A percentile compares a stretch with the other conserved stretches of the same genome.
Conservation (phyloP, 1,140 invertebrate genomes). For the Panagrolaimus sp. region DNA sequence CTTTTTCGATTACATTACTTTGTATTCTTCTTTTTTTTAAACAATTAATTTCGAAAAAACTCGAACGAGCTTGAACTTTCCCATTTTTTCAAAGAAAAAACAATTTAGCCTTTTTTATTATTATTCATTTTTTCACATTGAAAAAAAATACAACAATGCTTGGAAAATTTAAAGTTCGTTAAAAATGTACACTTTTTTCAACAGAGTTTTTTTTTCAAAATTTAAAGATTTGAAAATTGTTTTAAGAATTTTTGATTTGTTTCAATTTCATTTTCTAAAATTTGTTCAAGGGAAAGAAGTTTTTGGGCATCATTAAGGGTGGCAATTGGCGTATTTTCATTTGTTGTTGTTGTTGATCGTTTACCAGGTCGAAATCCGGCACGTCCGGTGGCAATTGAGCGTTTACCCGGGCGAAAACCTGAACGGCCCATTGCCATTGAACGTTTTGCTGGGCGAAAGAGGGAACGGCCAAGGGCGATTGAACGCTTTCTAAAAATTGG, state of each 20-base stretch:
- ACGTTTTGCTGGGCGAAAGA: conserved; percentile 26
- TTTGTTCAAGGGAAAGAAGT: background rate
- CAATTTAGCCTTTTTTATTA: no score
- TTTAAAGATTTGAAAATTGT: background rate
- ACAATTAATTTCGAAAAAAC: no score
- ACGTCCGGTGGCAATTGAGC: conserved; percentile 20
- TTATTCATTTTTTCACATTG: no score
- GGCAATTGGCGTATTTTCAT: background rate
- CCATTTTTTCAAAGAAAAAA: no score
- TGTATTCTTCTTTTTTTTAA: no score
- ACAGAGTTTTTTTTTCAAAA: background rate
- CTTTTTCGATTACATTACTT: no score
- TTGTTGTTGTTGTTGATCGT: background rate
- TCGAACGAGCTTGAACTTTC: no score
- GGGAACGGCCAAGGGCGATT: conserved; percentile 21
- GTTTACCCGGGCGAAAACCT: conserved; percentile 22
- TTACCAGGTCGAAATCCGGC: conserved; percentile 28
- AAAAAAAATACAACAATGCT: no score
- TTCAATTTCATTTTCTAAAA: background rate
- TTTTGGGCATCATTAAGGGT: background rate
- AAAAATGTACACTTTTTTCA: no score
- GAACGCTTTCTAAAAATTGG: conserved; percentile 19
- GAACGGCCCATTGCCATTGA: conserved; percentile 22
- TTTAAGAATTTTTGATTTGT: background rate
- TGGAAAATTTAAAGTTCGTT: no score